Base-by-base conservation (phyloP, 2,113 vertebrate species). In the Heterotilapia buettikoferi region DNA sequence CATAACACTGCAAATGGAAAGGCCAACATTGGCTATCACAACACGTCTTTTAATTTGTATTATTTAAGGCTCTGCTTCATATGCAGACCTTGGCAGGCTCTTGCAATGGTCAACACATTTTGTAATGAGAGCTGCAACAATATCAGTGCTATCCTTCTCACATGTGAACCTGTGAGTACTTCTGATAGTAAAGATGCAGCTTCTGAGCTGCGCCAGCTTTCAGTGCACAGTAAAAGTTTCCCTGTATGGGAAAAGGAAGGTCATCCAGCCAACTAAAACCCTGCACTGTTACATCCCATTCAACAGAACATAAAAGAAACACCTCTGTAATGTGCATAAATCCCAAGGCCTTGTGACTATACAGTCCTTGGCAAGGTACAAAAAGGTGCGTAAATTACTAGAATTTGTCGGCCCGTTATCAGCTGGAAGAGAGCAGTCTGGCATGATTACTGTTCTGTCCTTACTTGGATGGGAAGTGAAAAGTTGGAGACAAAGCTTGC, bases 31-130 rank as follows among this genome's bases (percentile, higher is more conserved):
- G 52, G 85, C 57, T 31, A 86, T 86, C 78, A 83, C 7, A 71
- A 86, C 78, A 88, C 6, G 5, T 86, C 57, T 91, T 86, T 84
- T 1, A 88, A 33, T 78, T 85, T 84, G 66, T 78, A 76, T 86
- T 59, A 89, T 90, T 86, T 80, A 90, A 56, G 76, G 43, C 33
- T 9, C 2, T 12, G 61, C 6, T 84, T 86, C 43, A 52, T 82
- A 57, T 59, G 61, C 71, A 89, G 82, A 86, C 66, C 83, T 82
- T 86, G 53, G 76, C 57, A 59, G 45, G 38, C 57, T 29, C 52
- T 18, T 2, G 82, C 54, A 14, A 73, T n/a, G 24, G 24, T 83
- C 36, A 79, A 84, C 56, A 85, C 16, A 19, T 89, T 83, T 84
- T 6, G 36, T 63, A 89, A 91, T 53, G 68, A 89, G 57, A 80